These are phyloP conservation scores for Chesias legatella DNA, from an alignment of 2,888 invertebrate species.

Conservation along the genomic window DNA sequence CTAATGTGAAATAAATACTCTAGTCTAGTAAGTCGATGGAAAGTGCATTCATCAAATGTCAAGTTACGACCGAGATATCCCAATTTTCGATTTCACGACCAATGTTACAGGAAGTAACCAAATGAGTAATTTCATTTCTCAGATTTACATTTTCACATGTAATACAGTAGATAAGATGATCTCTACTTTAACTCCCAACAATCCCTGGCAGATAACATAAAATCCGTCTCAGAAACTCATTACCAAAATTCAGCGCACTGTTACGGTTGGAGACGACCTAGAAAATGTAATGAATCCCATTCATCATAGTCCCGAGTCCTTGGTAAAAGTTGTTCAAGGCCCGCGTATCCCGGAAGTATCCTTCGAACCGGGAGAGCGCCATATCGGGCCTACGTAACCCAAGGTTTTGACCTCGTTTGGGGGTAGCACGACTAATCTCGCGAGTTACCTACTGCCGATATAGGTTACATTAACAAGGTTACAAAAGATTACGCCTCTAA, in stretches of 20 bases:
- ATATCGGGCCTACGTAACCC: constrained; percentile 46
- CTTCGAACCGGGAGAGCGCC: constrained; percentile 48
- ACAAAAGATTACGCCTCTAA: constrained; percentile 38
- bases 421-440: constrained; percentile 42
- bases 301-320: constrained; percentile 64
- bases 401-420: constrained; percentile 55
- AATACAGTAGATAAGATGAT: neutral
- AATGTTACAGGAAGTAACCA: constrained; percentile 4
- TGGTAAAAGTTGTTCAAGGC: constrained; percentile 67
- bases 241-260: constrained; percentile 49
- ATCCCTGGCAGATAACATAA: constrained; percentile 19
- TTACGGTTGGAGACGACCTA: constrained; percentile 53
- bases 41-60: too few species aligned
- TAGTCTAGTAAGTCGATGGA: too few species aligned
- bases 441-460: constrained; percentile 46
- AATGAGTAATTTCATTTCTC: constrained; percentile 13
- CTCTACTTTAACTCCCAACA: neutral
- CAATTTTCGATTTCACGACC: constrained; percentile 3
- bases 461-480: constrained; percentile 49
- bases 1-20: too few species aligned
- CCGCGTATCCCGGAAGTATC: constrained; percentile 58
- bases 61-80: neutral
- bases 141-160: constrained; percentile 9
- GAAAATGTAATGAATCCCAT: constrained; percentile 64
- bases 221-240: constrained; percentile 22